Conservation (phyloP, 2,888 invertebrate species). For the Celastrina argiolus region DNA sequence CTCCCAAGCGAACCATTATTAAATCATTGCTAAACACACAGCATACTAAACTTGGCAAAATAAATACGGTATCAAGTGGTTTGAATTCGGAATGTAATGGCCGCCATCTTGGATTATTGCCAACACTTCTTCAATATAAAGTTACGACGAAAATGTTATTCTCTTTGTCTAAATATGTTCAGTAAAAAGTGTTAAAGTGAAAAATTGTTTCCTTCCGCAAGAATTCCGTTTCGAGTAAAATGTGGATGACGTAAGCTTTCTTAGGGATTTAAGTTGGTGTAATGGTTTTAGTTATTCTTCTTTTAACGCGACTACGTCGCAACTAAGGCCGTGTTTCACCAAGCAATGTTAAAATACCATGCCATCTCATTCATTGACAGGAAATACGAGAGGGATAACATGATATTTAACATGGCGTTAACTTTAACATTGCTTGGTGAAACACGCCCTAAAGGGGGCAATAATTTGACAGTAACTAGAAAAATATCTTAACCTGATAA, state of each 20-base stretch:
- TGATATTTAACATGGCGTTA: no score
- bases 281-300: no score
- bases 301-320: no score
- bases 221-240: background rate
- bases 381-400: no score
- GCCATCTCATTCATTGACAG: no score
- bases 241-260: background rate
- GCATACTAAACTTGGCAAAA: constrained; percentile 9
- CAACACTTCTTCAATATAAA: constrained; percentile 3
- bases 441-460: no score
- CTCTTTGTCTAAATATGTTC: background rate
- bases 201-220: background rate
- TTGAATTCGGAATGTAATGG: background rate
- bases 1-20: background rate
- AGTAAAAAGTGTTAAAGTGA: constrained; percentile 14
- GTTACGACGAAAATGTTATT: background rate
- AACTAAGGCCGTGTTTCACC: no score
- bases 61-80: background rate
- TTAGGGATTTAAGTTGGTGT: background rate
- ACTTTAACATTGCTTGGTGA: no score
- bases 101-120: constrained; percentile 12
- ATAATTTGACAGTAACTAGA: no score
- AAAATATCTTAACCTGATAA: no score
- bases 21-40: background rate
- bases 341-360: no score